phyloP scores from a whole-genome alignment of 30 jellyfish, hydroid and myxozoan species.

The Rhopilema esculentum region DNA sequence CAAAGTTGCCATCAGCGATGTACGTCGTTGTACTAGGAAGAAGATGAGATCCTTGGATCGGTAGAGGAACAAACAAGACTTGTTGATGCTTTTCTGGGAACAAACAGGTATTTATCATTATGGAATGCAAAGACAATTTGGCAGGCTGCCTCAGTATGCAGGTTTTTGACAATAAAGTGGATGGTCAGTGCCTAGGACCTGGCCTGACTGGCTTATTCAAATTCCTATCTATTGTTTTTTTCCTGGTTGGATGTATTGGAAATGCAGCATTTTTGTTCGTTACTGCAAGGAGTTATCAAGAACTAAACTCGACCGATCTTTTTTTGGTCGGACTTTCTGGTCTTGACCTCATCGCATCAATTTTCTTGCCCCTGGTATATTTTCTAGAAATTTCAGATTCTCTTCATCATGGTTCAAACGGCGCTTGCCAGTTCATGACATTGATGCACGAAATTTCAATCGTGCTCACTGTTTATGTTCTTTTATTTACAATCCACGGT shows the following conservation, averaged over 20 bases:
- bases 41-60: neutral
- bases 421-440: conserved; percentile 40
- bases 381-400: conserved; percentile 31
- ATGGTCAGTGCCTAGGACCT: conserved; percentile 32
- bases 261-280: conserved; percentile 38
- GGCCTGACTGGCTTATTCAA: conserved; percentile 6
- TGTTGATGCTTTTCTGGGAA: neutral
- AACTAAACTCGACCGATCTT: conserved; percentile 42
- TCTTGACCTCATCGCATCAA: conserved; percentile 53
- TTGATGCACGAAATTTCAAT: conserved; percentile 44
- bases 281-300: conserved; percentile 53
- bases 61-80: neutral
- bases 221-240: conserved; percentile 44
- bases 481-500: conserved; percentile 51
- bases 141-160: neutral
- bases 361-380: conserved; percentile 49
- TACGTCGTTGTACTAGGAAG: neutral
- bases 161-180: conserved; percentile 29
- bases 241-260: conserved; percentile 45
- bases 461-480: conserved; percentile 38
- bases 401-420: neutral
- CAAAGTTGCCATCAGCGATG: neutral
- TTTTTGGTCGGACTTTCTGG: conserved; percentile 58
- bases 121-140: neutral
- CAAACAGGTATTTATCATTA: neutral